Percentiles rank a stretch among this genome's conserved stretches.
phyloP scores from a whole-genome alignment of 2,888 invertebrate genomes.

The Branchinecta sandiegonensis region DNA sequence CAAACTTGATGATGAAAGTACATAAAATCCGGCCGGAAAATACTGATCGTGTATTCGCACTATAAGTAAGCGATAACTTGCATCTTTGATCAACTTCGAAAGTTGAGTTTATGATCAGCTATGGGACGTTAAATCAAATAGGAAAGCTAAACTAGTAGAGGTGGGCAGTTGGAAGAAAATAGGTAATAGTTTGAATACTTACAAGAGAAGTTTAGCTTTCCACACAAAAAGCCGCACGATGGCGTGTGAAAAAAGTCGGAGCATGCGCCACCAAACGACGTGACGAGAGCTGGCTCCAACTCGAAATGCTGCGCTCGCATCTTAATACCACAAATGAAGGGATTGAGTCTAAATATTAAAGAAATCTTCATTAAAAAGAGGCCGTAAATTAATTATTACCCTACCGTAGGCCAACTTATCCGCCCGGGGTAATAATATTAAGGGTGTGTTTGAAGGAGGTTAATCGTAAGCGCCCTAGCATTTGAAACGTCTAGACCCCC shows the following conservation, averaged over 20 bases:
- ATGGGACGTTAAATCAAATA: too few species aligned
- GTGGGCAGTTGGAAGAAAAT: too few species aligned
- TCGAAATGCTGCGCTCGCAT: slow-evolving; percentile 31
- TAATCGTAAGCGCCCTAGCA: too few species aligned
- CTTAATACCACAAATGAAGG: slow-evolving; percentile 30
- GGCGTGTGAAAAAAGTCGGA: slow-evolving; percentile 32
- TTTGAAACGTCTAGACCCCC: too few species aligned
- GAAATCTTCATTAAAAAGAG: background rate
- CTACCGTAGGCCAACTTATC: background rate
- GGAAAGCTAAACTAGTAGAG: too few species aligned
- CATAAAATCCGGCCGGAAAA: too few species aligned
- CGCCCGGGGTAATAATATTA: slow-evolving; percentile 14
- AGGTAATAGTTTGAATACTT: slow-evolving; percentile 23
- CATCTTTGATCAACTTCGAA: too few species aligned
- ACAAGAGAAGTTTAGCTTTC: slow-evolving; percentile 31
- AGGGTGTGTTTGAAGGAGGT: background rate
- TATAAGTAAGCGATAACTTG: too few species aligned
- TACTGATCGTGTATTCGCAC: too few species aligned
- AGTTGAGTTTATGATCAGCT: too few species aligned
- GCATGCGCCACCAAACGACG: slow-evolving; percentile 31
- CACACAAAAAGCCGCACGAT: slow-evolving; percentile 32
- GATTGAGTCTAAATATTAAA: slow-evolving; percentile 28
- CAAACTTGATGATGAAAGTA: too few species aligned
- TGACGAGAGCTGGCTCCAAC: slow-evolving; percentile 29
- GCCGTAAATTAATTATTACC: too few species aligned